Conservation (phyloP, 2,888 invertebrate species). For the Cheilosia scutellata region DNA sequence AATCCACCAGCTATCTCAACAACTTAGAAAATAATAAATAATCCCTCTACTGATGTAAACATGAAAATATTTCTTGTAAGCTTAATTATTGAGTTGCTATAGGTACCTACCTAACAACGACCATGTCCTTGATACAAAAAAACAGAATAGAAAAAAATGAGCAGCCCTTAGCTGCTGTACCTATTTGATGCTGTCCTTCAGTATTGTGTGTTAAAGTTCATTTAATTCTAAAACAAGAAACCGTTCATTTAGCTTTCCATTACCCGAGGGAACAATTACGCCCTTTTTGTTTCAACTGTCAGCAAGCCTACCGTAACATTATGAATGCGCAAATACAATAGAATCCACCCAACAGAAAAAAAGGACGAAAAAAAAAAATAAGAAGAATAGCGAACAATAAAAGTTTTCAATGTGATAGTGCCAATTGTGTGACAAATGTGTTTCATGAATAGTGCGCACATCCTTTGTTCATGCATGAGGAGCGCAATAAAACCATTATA, state of each 20-base stretch:
- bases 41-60: no score
- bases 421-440: conserved; percentile 64
- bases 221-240: conserved; percentile 21
- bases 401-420: conserved; percentile 39
- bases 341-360: conserved; percentile 3
- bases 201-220: neutral
- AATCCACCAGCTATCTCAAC: no score
- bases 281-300: conserved; percentile 39
- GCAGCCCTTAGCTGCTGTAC: neutral
- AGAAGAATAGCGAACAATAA: conserved; percentile 21
- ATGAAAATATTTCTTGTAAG: no score
- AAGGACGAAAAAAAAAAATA: neutral
- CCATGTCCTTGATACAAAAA: neutral
- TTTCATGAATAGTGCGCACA: conserved; percentile 16
- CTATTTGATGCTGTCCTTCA: neutral
- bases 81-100: no score
- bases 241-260: conserved; percentile 52
- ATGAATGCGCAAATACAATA: conserved; percentile 48
- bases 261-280: conserved; percentile 55
- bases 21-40: no score
- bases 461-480: conserved; percentile 32
- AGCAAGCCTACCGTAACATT: conserved; percentile 33
- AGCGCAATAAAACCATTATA: conserved; percentile 2
- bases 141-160: neutral
- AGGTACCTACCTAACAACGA: no score